phyloP scores from a whole-genome alignment of 2,113 vertebrate species.

The Dromaius novaehollandiae region DNA sequence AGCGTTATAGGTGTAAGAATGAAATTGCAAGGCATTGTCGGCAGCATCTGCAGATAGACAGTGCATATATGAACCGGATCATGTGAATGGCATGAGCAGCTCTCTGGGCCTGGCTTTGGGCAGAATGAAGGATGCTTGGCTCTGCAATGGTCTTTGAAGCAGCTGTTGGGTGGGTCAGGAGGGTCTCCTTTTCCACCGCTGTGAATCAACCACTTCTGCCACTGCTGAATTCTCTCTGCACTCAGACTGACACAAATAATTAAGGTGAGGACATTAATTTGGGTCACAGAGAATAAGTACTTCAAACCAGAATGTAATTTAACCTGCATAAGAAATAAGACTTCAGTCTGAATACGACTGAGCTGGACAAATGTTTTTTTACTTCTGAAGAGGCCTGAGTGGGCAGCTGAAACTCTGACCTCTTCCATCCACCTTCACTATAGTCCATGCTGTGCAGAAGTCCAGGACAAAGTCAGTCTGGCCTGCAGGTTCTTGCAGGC shows the following conservation, averaged over 20 bases:
- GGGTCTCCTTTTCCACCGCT: neutral
- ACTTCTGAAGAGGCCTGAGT: neutral
- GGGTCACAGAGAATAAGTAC: neutral
- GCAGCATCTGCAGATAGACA: neutral
- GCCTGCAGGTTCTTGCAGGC: neutral
- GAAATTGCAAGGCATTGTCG: neutral
- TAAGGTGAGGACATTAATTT: neutral
- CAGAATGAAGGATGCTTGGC: neutral
- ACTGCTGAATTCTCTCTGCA: neutral
- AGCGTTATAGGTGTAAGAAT: neutral
- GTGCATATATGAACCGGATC: accelerated
- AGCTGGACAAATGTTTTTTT: neutral
- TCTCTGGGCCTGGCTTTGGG: accelerated
- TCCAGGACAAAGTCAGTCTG: neutral
- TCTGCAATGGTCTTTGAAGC: neutral
- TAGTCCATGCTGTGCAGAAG: accelerated
- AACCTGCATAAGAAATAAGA: neutral
- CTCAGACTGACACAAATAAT: neutral
- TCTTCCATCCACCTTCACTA: accelerated
- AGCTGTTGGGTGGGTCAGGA: neutral
- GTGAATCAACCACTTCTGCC: neutral
- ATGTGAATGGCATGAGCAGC: accelerated
- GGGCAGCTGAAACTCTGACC: neutral
- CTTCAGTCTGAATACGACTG: neutral
- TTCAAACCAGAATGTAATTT: neutral